Evolutionary conservation across 2,113 vertebrate genomes (phyloP), one percentile per base, ranked within the genome.

Genomic region (Sitta europaea): DNA sequence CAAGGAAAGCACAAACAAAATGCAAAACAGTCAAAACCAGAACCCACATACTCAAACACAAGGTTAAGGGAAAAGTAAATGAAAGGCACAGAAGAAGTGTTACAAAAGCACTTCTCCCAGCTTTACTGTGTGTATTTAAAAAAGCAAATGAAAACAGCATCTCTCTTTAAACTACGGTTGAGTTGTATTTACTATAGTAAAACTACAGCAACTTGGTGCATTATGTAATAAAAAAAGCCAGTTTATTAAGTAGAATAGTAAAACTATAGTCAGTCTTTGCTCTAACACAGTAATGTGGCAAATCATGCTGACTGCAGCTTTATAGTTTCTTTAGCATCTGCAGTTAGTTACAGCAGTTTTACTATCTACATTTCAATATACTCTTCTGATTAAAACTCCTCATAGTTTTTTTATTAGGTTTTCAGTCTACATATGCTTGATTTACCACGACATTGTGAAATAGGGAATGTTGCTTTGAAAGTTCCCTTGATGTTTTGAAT

Each of bases 311-410:
- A 92, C 92, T 90, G 70, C 1, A 5, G 45, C 76, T 98, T 97
- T 98, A 97, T 96, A 92, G 97, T 78, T 94, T 92, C 86, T 94
- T 95, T 63, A 96, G 93, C 98, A 98, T 98, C 97, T 98, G 98
- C 73, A 97, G 86, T 93, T 97, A 94, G 94, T 98, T 98, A 98
- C 5, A 2, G 87, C 74, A 79, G 96, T 94, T 98, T 98, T 98
- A 98, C 94, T 97, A 96, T 98, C 97, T 97, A 75, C 87, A 51
- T 78, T 96, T 98, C 97, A 98, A 98, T 98, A 98, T 96, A 93
- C 94, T 97, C 89, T 96, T 96, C 96, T 97, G 97, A 98, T 98
- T 98, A 97, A 98, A 98, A 97, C 76, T 92, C 74, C 90, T 94
- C 86, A 88, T 96, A 97, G 89, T 57, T 95, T 94, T 97, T 98